phyloP scores from a whole-genome alignment of 2,113 vertebrate genomes.

The Collichthys lucidus region DNA sequence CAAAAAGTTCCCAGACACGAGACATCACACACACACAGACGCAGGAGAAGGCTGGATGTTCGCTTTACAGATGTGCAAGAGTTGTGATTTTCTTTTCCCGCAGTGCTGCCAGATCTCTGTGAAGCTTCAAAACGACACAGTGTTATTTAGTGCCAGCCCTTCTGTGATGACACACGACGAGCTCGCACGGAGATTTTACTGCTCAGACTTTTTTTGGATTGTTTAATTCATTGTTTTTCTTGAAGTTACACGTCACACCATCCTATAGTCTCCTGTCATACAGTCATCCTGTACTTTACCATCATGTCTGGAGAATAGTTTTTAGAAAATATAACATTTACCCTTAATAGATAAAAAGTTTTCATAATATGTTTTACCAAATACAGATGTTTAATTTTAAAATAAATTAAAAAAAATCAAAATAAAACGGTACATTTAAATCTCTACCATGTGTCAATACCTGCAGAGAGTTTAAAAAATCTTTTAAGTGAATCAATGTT shows the following conservation, averaged over 20 bases:
- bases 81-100: background rate
- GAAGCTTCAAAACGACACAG: background rate
- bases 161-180: background rate
- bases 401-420: no score
- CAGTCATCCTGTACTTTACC: no score
- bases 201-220: no score
- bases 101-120: background rate
- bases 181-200: background rate
- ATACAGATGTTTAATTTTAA: no score
- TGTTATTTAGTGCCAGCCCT: background rate
- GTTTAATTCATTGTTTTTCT: no score
- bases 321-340: background rate
- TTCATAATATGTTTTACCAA: no score
- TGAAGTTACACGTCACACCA: no score
- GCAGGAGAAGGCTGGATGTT: background rate
- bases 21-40: conserved; percentile 3
- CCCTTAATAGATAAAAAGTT: no score
- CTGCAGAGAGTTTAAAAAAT: background rate
- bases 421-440: no score
- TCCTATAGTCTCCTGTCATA: no score
- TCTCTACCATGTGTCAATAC: background rate
- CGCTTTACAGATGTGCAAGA: conserved; percentile 4
- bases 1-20: conserved; percentile 21
- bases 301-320: background rate
- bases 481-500: background rate